Conservation (phyloP, 2,113 vertebrate species). For the Columba livia region DNA sequence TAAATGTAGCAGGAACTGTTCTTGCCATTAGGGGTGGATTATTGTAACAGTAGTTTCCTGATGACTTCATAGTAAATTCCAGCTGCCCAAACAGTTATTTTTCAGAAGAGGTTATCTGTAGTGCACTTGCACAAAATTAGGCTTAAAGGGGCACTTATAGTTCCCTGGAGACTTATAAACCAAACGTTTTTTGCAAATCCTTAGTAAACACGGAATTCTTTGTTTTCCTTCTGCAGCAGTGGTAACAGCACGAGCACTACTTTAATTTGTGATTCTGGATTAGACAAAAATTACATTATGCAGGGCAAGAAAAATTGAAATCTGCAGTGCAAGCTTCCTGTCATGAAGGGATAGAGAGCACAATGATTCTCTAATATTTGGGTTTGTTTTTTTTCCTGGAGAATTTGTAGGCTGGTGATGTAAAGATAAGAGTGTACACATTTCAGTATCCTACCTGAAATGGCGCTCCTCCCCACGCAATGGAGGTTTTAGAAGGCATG, state of each 20-base stretch:
- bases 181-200: not conserved
- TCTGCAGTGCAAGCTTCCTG: not conserved
- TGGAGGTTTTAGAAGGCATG: not conserved
- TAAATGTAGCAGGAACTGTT: constrained; percentile 16
- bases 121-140: constrained; percentile 47
- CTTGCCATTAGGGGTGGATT: constrained; percentile 56
- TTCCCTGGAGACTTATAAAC: constrained; percentile 13
- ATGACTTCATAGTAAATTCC: constrained; percentile 63
- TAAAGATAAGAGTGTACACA: not conserved
- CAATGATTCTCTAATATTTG: not conserved
- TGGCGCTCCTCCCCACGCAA: not conserved
- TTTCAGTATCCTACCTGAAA: not conserved
- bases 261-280: not conserved
- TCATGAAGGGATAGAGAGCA: not conserved
- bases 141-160: constrained; percentile 3
- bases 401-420: not conserved
- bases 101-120: constrained; percentile 58
- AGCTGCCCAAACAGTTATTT: constrained; percentile 50
- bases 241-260: not conserved
- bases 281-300: not conserved
- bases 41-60: constrained; percentile 59
- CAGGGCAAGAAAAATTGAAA: not conserved
- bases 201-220: not conserved
- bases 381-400: not conserved
- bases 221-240: not conserved